Conservation (phyloP, 1,140 invertebrate species). For the Papilio dardanus region DNA sequence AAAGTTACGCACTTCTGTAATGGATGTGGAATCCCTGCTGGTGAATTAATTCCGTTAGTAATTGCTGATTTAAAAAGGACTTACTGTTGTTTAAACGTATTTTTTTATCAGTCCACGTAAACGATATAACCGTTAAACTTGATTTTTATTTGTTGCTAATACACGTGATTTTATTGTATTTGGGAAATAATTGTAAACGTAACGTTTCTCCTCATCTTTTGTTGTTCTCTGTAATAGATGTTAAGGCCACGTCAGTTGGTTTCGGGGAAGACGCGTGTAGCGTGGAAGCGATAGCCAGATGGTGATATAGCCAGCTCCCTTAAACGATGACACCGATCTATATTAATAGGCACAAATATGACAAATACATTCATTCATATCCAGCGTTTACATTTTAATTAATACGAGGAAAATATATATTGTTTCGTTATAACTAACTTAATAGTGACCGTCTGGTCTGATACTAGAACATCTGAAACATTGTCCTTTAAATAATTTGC, state of each 20-base stretch:
- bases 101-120: no score
- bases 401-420: background rate
- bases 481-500: no score
- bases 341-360: constrained; percentile 46
- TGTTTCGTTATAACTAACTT: constrained; percentile 30
- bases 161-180: background rate
- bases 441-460: no score
- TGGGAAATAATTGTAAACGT: background rate
- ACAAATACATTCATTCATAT: constrained; percentile 52
- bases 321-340: constrained; percentile 45
- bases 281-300: constrained; percentile 31
- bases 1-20: background rate
- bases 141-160: no score
- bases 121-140: no score
- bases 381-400: constrained; percentile 42
- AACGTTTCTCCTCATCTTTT: constrained; percentile 15
- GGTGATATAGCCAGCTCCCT: constrained; percentile 41
- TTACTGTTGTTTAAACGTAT: no score
- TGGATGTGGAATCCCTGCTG: background rate
- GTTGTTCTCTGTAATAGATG: constrained; percentile 39
- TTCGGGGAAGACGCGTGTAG: constrained; percentile 43
- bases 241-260: constrained; percentile 43
- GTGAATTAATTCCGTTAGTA: background rate
- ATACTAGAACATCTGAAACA: background rate
- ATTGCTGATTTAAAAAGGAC: background rate